Percentiles rank a stretch among this genome's conserved stretches.
phyloP scores from a whole-genome alignment of 2,888 invertebrate genomes.

The Vesta saturnalis region DNA sequence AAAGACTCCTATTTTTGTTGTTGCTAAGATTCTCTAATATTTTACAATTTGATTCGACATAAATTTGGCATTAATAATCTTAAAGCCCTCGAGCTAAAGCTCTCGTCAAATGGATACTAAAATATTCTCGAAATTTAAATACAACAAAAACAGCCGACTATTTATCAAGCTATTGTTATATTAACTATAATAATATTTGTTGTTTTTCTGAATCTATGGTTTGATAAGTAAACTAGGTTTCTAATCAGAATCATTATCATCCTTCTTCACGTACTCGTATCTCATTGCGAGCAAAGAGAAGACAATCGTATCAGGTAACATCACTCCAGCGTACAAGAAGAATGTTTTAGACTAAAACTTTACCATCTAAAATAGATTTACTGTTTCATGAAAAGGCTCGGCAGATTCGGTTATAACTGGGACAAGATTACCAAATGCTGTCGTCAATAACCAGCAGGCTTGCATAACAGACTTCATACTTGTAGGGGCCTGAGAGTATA shows the following conservation, averaged over 20 bases:
- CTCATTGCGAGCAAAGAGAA: slow-evolving; percentile 83
- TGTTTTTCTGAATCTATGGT: slow-evolving; percentile 19
- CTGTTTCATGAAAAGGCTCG: slow-evolving; percentile 79
- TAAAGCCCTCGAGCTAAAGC: too few species aligned
- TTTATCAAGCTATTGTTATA: too few species aligned
- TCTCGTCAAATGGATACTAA: too few species aligned
- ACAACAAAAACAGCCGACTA: too few species aligned
- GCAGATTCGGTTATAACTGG: slow-evolving; percentile 89
- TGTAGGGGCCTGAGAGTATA: slow-evolving; percentile 92
- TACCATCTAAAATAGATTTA: slow-evolving; percentile 60
- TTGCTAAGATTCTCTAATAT: too few species aligned
- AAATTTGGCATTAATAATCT: too few species aligned
- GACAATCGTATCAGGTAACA: slow-evolving; percentile 83
- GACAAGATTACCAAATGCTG: slow-evolving; percentile 92
- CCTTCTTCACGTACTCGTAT: slow-evolving; percentile 75
- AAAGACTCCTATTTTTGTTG: too few species aligned
- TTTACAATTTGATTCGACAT: too few species aligned
- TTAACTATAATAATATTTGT: too few species aligned
- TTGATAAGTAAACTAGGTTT: too few species aligned
- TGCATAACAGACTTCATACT: slow-evolving; percentile 95
- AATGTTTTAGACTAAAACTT: slow-evolving; percentile 85
- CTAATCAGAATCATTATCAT: too few species aligned
- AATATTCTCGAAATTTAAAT: too few species aligned
- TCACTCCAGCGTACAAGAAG: slow-evolving; percentile 85
- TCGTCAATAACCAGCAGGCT: slow-evolving; percentile 92